phyloP scores from a whole-genome alignment of 2,888 invertebrate species.

The Scaptomyza cyrtandrae region DNA sequence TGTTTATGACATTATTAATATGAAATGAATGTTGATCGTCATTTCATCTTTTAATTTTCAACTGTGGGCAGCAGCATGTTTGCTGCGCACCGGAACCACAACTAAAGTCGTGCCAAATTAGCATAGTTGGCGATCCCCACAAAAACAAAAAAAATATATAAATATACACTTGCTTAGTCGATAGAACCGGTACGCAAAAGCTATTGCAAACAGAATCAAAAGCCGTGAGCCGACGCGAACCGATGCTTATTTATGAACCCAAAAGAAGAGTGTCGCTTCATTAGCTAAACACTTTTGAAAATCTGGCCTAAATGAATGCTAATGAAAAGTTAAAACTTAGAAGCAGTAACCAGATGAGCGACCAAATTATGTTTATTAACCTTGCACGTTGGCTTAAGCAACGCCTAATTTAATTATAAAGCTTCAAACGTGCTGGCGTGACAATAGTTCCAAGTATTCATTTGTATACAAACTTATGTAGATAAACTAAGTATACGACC shows the following conservation, averaged over 20 bases:
- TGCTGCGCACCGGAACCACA: conserved; percentile 64
- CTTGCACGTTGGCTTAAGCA: conserved; percentile 24
- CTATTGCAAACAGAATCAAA: conserved; percentile 57
- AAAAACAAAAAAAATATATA: neutral
- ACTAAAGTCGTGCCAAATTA: conserved; percentile 54
- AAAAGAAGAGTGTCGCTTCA: conserved; percentile 34
- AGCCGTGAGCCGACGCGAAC: conserved; percentile 54
- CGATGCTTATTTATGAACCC: conserved; percentile 58
- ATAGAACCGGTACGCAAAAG: conserved; percentile 30
- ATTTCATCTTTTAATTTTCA: conserved; percentile 32
- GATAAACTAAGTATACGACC: conserved; percentile 46
- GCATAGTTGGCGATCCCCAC: conserved; percentile 44
- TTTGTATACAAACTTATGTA: neutral
- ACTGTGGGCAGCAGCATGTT: conserved; percentile 32
- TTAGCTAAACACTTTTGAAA: conserved; percentile 52
- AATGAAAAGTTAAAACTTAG: conserved; percentile 11
- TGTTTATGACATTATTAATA: conserved; percentile 47
- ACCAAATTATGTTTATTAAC: conserved; percentile 21
- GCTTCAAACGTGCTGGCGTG: conserved; percentile 23
- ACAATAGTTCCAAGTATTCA: conserved; percentile 37
- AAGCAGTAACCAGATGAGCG: neutral
- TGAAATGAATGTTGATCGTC: conserved; percentile 41
- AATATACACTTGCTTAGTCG: conserved; percentile 10
- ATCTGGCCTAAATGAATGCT: conserved; percentile 18
- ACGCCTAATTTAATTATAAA: conserved; percentile 36